These are phyloP conservation scores for Paradoxurus hermaphroditus DNA, from an alignment of 2,113 vertebrate species.

Conservation along the genomic window DNA sequence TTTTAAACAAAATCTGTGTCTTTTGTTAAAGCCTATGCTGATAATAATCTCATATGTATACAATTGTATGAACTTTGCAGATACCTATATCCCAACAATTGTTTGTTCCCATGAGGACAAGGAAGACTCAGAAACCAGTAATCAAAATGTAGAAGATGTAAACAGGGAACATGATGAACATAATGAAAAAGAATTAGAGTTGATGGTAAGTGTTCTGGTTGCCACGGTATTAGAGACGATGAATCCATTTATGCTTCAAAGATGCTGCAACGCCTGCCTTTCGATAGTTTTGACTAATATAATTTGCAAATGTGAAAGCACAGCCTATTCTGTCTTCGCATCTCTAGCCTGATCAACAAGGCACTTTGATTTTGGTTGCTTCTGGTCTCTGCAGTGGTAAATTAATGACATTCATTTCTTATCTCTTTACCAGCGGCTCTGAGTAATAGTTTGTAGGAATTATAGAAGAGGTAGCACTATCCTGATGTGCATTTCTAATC, in stretches of 20 bases:
- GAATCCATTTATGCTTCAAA: slow-evolving; percentile 80
- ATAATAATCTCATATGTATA: slow-evolving; percentile 48
- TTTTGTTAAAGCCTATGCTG: slow-evolving; percentile 6
- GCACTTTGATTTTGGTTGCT: slow-evolving; percentile 78
- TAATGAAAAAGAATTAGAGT: slow-evolving; percentile 84
- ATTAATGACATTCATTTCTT: slow-evolving; percentile 79
- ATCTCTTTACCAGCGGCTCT: slow-evolving; percentile 71
- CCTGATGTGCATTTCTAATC: slow-evolving; percentile 60
- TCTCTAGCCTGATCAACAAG: slow-evolving; percentile 79
- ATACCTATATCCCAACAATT: slow-evolving; percentile 80
- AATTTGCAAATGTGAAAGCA: slow-evolving; percentile 80
- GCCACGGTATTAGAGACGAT: slow-evolving; percentile 77
- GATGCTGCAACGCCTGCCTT: slow-evolving; percentile 74
- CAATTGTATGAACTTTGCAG: slow-evolving; percentile 81
- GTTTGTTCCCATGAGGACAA: slow-evolving; percentile 81
- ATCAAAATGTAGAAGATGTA: slow-evolving; percentile 77
- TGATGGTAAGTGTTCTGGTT: slow-evolving; percentile 85
- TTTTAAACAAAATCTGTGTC: slow-evolving; percentile 3
- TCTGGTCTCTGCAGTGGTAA: slow-evolving; percentile 78
- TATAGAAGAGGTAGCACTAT: slow-evolving; percentile 57
- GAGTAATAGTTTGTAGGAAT: slow-evolving; percentile 76
- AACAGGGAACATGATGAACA: slow-evolving; percentile 72
- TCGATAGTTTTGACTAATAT: slow-evolving; percentile 77
- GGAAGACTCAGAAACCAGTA: slow-evolving; percentile 68
- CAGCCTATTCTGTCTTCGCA: slow-evolving; percentile 67